Evolutionary conservation across 2,113 vertebrate genomes (phyloP).

Genomic region (Channa argus): DNA sequence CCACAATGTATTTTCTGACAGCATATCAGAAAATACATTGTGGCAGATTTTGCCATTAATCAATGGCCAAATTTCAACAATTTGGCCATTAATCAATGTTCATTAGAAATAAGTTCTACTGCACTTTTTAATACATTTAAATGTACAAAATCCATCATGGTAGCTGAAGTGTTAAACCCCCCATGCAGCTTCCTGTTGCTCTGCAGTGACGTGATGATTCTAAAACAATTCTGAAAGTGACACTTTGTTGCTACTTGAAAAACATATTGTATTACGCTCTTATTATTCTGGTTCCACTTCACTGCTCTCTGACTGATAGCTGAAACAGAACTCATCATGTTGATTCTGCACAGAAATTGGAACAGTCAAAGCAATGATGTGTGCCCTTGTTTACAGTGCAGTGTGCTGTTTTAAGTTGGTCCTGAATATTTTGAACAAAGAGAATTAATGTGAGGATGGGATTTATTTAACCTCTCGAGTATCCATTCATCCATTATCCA

Average conservation of each 20-base stretch:
- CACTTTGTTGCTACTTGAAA: constrained; percentile 60
- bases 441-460: not conserved
- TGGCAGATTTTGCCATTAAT: too few relatives aligned
- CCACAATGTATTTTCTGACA: too few relatives aligned
- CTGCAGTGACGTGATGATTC: constrained; percentile 44
- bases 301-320: constrained; percentile 29
- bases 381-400: not conserved
- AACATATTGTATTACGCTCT: constrained; percentile 29
- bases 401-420: not conserved
- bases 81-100: too few relatives aligned
- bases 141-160: not conserved
- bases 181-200: constrained; percentile 27
- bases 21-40: too few relatives aligned
- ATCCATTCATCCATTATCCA: too few relatives aligned
- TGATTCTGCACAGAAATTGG: constrained; percentile 23
- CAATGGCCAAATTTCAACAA: too few relatives aligned
- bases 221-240: constrained; percentile 47
- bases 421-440: not conserved
- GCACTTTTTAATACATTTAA: not conserved
- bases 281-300: constrained; percentile 62
- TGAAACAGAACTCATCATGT: constrained; percentile 25
- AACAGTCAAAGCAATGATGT: not conserved
- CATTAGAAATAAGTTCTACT: not conserved
- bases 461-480: not conserved
- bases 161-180: constrained; percentile 26